Conservation (phyloP, 2,888 invertebrate species). For the Diachrysia chrysitis region DNA sequence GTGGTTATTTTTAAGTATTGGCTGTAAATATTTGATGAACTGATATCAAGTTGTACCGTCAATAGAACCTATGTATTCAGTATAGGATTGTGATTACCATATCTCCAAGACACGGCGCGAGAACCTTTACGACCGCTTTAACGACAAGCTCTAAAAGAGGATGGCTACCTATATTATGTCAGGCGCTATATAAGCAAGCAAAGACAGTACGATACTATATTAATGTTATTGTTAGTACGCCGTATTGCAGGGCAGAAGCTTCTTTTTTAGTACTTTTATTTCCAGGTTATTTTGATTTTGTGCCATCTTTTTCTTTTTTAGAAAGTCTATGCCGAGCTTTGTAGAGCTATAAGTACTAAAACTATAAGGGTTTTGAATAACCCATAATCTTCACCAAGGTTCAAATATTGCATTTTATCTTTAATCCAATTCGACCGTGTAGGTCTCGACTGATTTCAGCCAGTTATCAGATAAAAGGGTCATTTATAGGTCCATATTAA, state of each 20-base stretch:
- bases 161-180: conserved; percentile 4
- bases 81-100: conserved; percentile 4
- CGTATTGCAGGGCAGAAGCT: not conserved
- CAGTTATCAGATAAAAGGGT: conserved; percentile 18
- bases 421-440: conserved; percentile 19
- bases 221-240: not conserved
- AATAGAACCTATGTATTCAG: not conserved
- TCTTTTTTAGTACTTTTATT: not conserved
- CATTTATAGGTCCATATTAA: conserved; percentile 14
- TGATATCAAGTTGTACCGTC: not conserved
- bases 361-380: too few species aligned
- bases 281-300: not conserved
- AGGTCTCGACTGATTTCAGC: conserved; percentile 14
- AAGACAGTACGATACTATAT: conserved; percentile 3
- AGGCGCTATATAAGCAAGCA: not conserved
- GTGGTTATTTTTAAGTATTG: not conserved
- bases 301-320: not conserved
- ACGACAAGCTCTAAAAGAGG: conserved; percentile 4
- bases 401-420: conserved; percentile 1
- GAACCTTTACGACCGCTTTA: conserved; percentile 2
- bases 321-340: not conserved
- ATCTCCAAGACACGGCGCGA: too few species aligned
- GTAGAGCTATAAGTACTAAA: too few species aligned
- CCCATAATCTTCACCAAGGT: not conserved
- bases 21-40: not conserved